Evolutionary conservation across 2,113 vertebrate genomes (phyloP).

Genomic region (Nipponia nippon): DNA sequence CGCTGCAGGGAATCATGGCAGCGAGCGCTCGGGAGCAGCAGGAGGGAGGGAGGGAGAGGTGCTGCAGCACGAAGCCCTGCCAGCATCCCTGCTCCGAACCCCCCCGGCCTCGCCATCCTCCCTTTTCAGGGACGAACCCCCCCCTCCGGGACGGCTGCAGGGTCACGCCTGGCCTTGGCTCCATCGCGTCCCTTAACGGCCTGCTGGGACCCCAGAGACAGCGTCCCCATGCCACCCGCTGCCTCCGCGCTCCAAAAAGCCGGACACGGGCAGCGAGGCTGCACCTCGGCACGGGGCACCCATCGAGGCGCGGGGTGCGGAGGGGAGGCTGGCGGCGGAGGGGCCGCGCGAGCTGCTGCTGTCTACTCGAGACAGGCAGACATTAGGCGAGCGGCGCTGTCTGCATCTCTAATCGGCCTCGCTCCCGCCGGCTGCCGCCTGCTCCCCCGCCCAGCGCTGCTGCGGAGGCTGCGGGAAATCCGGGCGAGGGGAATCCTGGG

Average conservation of each 20-base stretch:
- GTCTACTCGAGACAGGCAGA: neutral
- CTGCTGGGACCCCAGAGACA: neutral
- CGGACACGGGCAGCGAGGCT: rapidly evolving
- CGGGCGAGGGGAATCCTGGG: neutral
- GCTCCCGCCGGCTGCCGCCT: neutral
- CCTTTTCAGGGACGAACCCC: neutral
- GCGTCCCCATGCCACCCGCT: neutral
- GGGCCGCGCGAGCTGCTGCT: neutral
- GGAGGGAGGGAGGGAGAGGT: neutral
- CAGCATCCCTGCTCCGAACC: neutral
- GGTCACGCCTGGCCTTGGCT: neutral
- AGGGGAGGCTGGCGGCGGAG: neutral
- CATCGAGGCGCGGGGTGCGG: neutral
- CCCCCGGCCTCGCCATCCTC: neutral
- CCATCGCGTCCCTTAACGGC: rapidly evolving
- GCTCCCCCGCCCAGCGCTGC: neutral
- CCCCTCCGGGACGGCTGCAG: neutral
- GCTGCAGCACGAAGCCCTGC: neutral
- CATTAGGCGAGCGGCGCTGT: neutral
- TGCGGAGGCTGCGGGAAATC: neutral
- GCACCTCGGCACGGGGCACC: neutral
- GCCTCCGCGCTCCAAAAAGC: rapidly evolving
- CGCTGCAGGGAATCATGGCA: constrained; percentile 33
- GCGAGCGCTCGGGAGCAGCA: neutral
- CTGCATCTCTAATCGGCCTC: constrained; percentile 37